Percentiles rank a stretch among this genome's conserved stretches.
These are phyloP conservation scores for Chrosomus eos DNA, from an alignment of 2,797 vertebrate species.

Conservation along the genomic window DNA sequence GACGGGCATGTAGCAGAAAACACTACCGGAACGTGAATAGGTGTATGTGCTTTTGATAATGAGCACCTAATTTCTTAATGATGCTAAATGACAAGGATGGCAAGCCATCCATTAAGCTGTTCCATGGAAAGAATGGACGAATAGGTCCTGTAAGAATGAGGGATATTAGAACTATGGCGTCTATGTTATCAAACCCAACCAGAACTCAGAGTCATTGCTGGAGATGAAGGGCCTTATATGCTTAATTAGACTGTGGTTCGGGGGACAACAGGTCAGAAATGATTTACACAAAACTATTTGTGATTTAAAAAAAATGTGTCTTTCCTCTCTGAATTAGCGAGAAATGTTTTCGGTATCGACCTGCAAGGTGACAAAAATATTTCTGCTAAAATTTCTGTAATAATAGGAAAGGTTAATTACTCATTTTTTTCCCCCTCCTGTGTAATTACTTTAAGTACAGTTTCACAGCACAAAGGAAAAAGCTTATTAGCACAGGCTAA, in stretches of 20 bases:
- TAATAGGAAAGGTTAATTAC: slow-evolving; percentile 43
- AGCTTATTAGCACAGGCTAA: slow-evolving; percentile 39
- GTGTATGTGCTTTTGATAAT: slow-evolving; percentile 51
- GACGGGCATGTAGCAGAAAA: slow-evolving; percentile 12
- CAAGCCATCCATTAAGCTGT: slow-evolving; percentile 49
- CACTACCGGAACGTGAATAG: slow-evolving; percentile 29
- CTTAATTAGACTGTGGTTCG: slow-evolving; percentile 54
- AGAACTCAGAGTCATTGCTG: slow-evolving; percentile 44
- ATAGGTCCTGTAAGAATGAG: slow-evolving; percentile 32
- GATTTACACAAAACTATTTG: slow-evolving; percentile 54
- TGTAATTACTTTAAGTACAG: slow-evolving; percentile 36
- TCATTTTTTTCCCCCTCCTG: neutral
- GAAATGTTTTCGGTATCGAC: slow-evolving; percentile 9
- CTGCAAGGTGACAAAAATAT: slow-evolving; percentile 22
- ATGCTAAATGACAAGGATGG: slow-evolving; percentile 54
- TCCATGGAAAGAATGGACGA: slow-evolving; percentile 39
- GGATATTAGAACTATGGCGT: slow-evolving; percentile 23
- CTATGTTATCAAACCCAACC: slow-evolving; percentile 51
- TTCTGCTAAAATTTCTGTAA: slow-evolving; percentile 7
- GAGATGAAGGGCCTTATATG: slow-evolving; percentile 52
- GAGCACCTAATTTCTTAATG: slow-evolving; percentile 48
- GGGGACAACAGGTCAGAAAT: slow-evolving; percentile 49
- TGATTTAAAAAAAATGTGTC: slow-evolving; percentile 18
- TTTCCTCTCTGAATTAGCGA: neutral
- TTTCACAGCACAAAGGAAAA: slow-evolving; percentile 41